A percentile compares a stretch with the other conserved stretches of the same genome.
Evolutionary conservation across 2,888 invertebrate species (phyloP).

Genomic region (Phortica okadai): DNA sequence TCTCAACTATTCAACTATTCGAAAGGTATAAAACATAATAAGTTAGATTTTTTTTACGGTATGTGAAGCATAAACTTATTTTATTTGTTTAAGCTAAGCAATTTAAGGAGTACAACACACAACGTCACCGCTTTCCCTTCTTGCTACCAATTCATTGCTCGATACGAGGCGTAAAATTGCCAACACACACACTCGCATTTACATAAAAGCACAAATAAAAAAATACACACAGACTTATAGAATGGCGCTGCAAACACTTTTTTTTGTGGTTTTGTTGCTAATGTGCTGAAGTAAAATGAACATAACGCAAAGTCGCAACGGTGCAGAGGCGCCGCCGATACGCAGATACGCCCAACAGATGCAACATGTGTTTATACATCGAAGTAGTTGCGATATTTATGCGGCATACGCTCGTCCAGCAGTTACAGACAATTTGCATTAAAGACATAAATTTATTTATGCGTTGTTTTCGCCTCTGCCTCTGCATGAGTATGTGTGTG

Average conservation of each 20-base stretch:
- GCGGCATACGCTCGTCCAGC: slow-evolving; percentile 13
- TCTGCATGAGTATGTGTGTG: neutral
- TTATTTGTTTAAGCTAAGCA: slow-evolving; percentile 27
- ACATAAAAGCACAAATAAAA: neutral
- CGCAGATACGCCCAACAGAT: slow-evolving; percentile 1
- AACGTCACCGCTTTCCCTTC: neutral
- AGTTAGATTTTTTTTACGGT: neutral
- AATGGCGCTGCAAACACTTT: too few relatives aligned
- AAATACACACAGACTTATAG: too few relatives aligned
- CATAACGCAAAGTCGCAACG: neutral
- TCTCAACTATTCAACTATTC: neutral
- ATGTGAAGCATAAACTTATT: neutral
- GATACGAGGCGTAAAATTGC: slow-evolving; percentile 19
- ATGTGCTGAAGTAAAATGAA: neutral
- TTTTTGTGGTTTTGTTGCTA: neutral
- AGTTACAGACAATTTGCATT: slow-evolving; percentile 34
- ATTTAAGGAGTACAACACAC: slow-evolving; percentile 5
- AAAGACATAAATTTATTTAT: slow-evolving; percentile 35
- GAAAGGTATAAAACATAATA: neutral
- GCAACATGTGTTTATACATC: slow-evolving; percentile 14
- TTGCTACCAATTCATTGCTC: slow-evolving; percentile 1
- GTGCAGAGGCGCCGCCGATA: neutral
- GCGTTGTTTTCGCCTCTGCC: slow-evolving; percentile 1
- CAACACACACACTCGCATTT: slow-evolving; percentile 4
- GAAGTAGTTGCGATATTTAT: slow-evolving; percentile 16